Conservation (phyloP, 2,888 invertebrate species). For the Pogonocherus hispidulus region DNA sequence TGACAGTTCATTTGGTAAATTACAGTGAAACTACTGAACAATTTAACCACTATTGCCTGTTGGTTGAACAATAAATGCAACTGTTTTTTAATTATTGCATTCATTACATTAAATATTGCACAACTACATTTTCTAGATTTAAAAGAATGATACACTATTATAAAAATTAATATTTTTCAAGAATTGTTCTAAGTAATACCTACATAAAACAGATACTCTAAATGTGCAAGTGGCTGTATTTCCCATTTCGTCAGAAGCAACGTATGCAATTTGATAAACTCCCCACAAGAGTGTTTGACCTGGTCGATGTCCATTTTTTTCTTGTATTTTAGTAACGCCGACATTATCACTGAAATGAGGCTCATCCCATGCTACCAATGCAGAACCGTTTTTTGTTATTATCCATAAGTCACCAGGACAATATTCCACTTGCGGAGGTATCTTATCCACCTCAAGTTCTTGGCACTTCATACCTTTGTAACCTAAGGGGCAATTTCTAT, state of each 20-base stretch:
- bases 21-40: too few species aligned
- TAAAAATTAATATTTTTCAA: too few species aligned
- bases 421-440: constrained; percentile 87
- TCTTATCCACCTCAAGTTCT: constrained; percentile 73
- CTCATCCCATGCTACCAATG: constrained; percentile 92
- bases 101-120: too few species aligned
- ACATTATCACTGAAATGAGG: constrained; percentile 93
- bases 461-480: constrained; percentile 89
- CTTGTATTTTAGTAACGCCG: constrained; percentile 82
- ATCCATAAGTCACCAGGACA: constrained; percentile 97
- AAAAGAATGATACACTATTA: too few species aligned
- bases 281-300: constrained; percentile 93
- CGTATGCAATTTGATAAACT: constrained; percentile 91
- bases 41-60: too few species aligned
- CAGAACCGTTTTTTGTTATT: constrained; percentile 91
- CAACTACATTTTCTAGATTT: too few species aligned
- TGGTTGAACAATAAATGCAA: too few species aligned
- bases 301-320: constrained; percentile 88
- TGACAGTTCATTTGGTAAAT: too few species aligned
- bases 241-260: constrained; percentile 93
- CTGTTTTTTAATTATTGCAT: too few species aligned
- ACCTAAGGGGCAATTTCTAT: constrained; percentile 89
- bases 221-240: constrained; percentile 94
- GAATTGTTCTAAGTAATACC: too few species aligned
- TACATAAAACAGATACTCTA: constrained; percentile 90